These are phyloP conservation scores for Sarcophaga subvicina DNA, from an alignment of 2,888 invertebrate genomes.

Conservation along the genomic window DNA sequence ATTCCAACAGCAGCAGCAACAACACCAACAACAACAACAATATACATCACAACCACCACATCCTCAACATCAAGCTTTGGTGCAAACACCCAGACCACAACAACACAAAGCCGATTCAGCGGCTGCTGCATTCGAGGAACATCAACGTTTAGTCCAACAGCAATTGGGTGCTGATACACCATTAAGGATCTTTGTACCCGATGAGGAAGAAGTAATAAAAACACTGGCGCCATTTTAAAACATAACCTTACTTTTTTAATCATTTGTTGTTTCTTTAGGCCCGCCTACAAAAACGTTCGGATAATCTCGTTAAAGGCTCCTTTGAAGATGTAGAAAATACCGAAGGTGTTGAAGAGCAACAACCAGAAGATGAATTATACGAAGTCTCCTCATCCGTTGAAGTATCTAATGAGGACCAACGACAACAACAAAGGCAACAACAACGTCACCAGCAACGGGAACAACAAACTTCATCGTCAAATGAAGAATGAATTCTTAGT, in stretches of 20 bases:
- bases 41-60: conserved; percentile 66
- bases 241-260: not conserved
- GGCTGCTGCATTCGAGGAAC: conserved; percentile 77
- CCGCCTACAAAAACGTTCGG: conserved; percentile 77
- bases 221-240: not conserved
- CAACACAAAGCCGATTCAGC: conserved; percentile 70
- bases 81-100: conserved; percentile 57
- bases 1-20: conserved; percentile 67
- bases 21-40: conserved; percentile 54
- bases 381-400: conserved; percentile 78
- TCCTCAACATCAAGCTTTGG: conserved; percentile 59
- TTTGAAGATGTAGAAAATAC: conserved; percentile 71
- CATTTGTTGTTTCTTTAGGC: conserved; percentile 68
- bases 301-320: conserved; percentile 75
- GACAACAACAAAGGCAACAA: conserved; percentile 17
- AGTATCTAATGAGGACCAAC: conserved; percentile 74
- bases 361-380: conserved; percentile 73
- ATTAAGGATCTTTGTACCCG: conserved; percentile 83
- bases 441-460: not conserved
- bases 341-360: conserved; percentile 51
- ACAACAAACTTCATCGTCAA: conserved; percentile 16
- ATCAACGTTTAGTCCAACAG: conserved; percentile 78
- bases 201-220: conserved; percentile 78
- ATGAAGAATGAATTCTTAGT: conserved; percentile 26
- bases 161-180: conserved; percentile 79